phyloP scores from a whole-genome alignment of 2,888 invertebrate species.

The Chymomyza fuscimana region DNA sequence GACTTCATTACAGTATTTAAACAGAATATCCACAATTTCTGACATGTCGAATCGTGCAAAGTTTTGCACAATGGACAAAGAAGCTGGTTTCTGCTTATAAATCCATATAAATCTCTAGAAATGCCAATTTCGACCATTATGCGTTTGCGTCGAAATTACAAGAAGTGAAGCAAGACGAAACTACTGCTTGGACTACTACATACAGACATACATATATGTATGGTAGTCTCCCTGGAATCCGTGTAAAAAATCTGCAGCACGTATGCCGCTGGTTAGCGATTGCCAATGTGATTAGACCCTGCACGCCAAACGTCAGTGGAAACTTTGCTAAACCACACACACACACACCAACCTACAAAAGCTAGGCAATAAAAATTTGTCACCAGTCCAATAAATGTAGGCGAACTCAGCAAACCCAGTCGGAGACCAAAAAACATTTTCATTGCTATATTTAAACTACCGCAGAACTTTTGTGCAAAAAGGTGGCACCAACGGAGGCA shows the following conservation, averaged over 20 bases:
- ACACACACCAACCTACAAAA: constrained; percentile 12
- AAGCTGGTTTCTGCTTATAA: neutral
- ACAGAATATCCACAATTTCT: constrained; percentile 74
- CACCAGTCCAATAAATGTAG: constrained; percentile 68
- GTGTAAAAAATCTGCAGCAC: constrained; percentile 60
- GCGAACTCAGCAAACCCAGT: constrained; percentile 1
- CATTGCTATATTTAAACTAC: constrained; percentile 53
- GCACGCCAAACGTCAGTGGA: constrained; percentile 33
- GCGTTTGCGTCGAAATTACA: neutral
- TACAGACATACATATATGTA: too few species aligned
- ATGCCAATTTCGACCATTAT: too few species aligned
- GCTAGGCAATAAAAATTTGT: constrained; percentile 69
- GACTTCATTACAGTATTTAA: constrained; percentile 79
- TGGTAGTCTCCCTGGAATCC: neutral
- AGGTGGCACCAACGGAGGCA: neutral
- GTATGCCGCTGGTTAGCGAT: constrained; percentile 41
- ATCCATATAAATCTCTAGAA: too few species aligned
- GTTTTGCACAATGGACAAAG: constrained; percentile 39
- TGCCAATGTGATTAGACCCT: constrained; percentile 66
- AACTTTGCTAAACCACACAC: constrained; percentile 38
- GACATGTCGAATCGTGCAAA: constrained; percentile 58
- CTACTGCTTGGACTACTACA: too few species aligned
- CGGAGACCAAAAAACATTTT: constrained; percentile 46
- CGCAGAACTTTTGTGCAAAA: constrained; percentile 29
- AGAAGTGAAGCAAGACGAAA: neutral